Evolutionary conservation across 2,888 invertebrate species (phyloP), one percentile per base, ranked within the genome.

Genomic region (Icerya purchasi): DNA sequence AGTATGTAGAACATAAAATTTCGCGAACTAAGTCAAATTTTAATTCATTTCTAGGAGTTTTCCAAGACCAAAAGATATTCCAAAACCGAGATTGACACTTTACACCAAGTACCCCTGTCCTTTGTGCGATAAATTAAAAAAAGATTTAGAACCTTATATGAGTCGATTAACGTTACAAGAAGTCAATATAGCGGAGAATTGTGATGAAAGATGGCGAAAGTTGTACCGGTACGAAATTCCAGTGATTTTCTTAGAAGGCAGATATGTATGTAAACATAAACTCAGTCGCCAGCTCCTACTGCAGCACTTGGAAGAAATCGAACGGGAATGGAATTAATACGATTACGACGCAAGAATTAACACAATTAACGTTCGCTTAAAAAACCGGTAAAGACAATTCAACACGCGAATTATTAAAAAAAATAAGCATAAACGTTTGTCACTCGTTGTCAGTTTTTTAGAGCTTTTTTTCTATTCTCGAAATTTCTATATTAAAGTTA

Each of bases 141-240:
- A 77, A 59, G 79, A 84, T 66, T 70, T 86, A 66, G 72, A 76
- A 65, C 59, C 53, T 14, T 81, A 80, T 67, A 71, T 73, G 65
- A 72, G 78, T 61, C 77, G 78, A 68, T 78, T 86, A 68, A 69
- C 74, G 49, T 76, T 90, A 63, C 73, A 83, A 69, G 81, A 82
- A 71, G 78, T 91, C 56, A 82, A 87, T 71, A 91, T 92, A 56
- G 80, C 81, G 19, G 74, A 76, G 18, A 78, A 78, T 68, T 82
- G 81, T 67, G 88, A 90, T 71, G 68, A 84, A 49, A 74, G 78
- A 58, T 88, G 82, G 78, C 73, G 82, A 61, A 75, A 81, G 62
- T 73, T 86, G 54, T 92, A 88, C 68, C 78, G 82, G 64, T 77
- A 82, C 69, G 89, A 92, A 69, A 91, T 92, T 68, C 91, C 92